Evolutionary conservation across 2,888 invertebrate genomes (phyloP), one percentile per base, ranked within the genome.

Genomic region (Tetragnatha montana): DNA sequence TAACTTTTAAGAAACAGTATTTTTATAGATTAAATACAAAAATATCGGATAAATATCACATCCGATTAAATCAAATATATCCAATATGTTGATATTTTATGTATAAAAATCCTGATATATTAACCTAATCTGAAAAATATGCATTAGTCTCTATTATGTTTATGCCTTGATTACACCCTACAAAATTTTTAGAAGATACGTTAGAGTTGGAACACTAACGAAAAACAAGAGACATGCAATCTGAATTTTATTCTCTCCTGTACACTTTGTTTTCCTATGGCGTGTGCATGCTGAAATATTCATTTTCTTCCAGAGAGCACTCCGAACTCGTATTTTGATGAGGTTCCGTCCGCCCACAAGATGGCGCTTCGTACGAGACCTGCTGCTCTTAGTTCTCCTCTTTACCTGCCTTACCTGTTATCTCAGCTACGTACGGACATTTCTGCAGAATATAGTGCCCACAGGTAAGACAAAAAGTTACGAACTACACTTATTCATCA

Each of bases 281-380:
- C n/a, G n/a, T 68, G 68, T n/a, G n/a, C 1, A 68, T n/a, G 68
- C 68, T n/a, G n/a, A 14, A 68, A 68, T 68, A 68, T 68, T 78
- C 68, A 68, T 50, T 47, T 47, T 50, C 4, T 81, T 60, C 19
- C 81, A 86, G 89, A 90, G 89, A 82, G 76, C 82, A 8, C 22
- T 87, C 17, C 74, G 84, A 76, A 89, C 81, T 81, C 86, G 86
- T 35, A 22, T 86, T 73, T 86, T 75, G 81, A 87, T 87, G 90
- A 84, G 90, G 90, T 87, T 90, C 90, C 90, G 90, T 84, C 89
- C 89, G 70, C 81, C 81, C 50, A 50, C 79, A 70, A 81, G 89
- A 85, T 90, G 90, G 83, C 90, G 90, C 68, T 90, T 87, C 80
- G 83, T 75, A n/a, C 79, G 90, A 87, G 90, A 90, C 83, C 87